Evolutionary conservation across 2,797 vertebrate genomes (phyloP).

Genomic region (Enteromius trimaculatus): DNA sequence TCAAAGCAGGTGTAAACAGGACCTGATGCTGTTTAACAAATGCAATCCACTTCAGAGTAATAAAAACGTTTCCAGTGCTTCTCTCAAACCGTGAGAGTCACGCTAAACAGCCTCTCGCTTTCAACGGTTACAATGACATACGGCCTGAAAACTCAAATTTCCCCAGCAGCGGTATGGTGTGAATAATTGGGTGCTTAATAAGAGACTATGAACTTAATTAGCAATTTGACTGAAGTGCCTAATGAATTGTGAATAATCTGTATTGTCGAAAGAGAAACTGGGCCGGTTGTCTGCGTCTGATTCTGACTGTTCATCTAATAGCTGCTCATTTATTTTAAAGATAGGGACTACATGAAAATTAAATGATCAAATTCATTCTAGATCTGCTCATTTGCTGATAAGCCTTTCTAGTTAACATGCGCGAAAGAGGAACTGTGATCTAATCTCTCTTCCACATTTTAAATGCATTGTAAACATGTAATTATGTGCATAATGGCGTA

Average conservation of each 20-base stretch:
- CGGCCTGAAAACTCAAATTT: conserved; percentile 34
- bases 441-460: conserved; percentile 36
- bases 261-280: neutral
- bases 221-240: conserved; percentile 23
- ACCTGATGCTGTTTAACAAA: conserved; percentile 5
- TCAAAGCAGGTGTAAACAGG: conserved; percentile 1
- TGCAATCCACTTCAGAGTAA: neutral
- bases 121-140: conserved; percentile 24
- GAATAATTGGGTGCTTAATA: conserved; percentile 39
- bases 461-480: conserved; percentile 56
- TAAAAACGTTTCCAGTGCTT: conserved; percentile 2
- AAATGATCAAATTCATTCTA: conserved; percentile 30
- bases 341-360: conserved; percentile 3
- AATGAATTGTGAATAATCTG: conserved; percentile 38
- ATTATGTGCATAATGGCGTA: conserved; percentile 63
- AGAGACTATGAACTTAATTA: conserved; percentile 42
- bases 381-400: conserved; percentile 24
- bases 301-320: conserved; percentile 21
- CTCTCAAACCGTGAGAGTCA: conserved; percentile 28
- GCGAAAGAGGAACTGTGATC: conserved; percentile 38
- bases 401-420: conserved; percentile 10
- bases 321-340: conserved; percentile 22
- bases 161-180: neutral
- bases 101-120: conserved; percentile 38
- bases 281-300: neutral